Base-by-base conservation (phyloP, 2,113 vertebrate species). In the Rhynchomys soricoides region DNA sequence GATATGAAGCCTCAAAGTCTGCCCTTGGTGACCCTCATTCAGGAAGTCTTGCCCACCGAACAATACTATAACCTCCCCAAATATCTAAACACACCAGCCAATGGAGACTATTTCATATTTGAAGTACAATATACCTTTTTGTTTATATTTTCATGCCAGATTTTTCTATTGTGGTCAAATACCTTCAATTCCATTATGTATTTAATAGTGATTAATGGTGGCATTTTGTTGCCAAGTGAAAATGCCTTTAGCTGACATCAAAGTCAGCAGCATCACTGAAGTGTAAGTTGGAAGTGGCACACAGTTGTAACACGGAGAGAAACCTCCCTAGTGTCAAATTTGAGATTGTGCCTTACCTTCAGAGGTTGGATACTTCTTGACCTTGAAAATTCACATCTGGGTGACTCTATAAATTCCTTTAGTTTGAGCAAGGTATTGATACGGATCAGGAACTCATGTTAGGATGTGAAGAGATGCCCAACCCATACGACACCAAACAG, bases 151-250 rank as follows among this genome's bases (percentile, higher is more conserved):
- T 50, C 8, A 37, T 91, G 31, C 13, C n/a, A 89, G n/a, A 70
- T 31, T 4, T 43, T 75, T 91, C 79, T 86, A 57, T 21, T 43
- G 1, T 40, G 7, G 45, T 16, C 45, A 66, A 43, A 86, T 73
- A 66, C 45, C 55, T 96, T 43, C 6, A 73, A 66, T 50, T 91
- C 29, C 21, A 31, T 68, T 48, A 21, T 73, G 9, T 68, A 15
- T 62, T 89, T 90, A 83, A 78, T n/a, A 64, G 87, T 75, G 78
- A 74, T n/a, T 70, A 34, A 57, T 82, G 55, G 75, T 34, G 68
- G 62, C 31, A 70, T 89, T 92, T 86, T 22, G 92, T 62, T 87
- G 93, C 71, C 48, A 89, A 92, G 55, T 21, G 15, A 90, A 78
- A 6, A 37, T 1, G 11, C 68, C 19, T 34, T 89, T 59, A 21